Evolutionary conservation across 2,888 invertebrate species (phyloP).

Genomic region (Rugalucina vietnamica): DNA sequence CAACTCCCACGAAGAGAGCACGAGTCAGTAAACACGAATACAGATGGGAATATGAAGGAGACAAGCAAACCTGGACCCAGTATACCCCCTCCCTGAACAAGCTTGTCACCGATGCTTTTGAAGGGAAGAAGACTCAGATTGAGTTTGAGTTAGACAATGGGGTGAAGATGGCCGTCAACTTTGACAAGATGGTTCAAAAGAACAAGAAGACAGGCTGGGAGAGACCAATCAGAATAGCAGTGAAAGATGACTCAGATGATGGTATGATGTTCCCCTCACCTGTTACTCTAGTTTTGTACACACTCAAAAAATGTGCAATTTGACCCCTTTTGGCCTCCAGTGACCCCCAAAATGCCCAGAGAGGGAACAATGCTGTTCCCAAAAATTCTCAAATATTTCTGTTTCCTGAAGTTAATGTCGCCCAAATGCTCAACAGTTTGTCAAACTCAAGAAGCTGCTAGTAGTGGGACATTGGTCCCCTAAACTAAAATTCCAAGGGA

Average conservation of each 20-base stretch:
- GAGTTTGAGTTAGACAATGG: conserved; percentile 68
- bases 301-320: no score
- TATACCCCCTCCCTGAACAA: conserved; percentile 66
- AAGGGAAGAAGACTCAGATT: conserved; percentile 67
- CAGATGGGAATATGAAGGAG: conserved; percentile 80
- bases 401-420: no score
- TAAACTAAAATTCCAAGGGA: no score
- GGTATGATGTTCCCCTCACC: no score
- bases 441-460: no score
- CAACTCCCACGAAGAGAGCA: conserved; percentile 53
- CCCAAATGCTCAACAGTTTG: no score
- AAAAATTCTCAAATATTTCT: no score
- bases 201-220: conserved; percentile 81
- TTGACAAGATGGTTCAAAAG: conserved; percentile 79
- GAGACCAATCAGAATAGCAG: conserved; percentile 70
- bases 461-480: no score
- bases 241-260: conserved; percentile 62
- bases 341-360: no score
- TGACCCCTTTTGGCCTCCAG: no score
- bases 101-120: conserved; percentile 68
- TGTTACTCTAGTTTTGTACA: no score
- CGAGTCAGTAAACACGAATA: conserved; percentile 84
- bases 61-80: conserved; percentile 76
- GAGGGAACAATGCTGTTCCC: no score
- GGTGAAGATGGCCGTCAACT: conserved; percentile 68